Evolutionary conservation across 2,113 vertebrate species (phyloP), one percentile per base, ranked within the genome.

Genomic region (Tympanuchus pallidicinctus): DNA sequence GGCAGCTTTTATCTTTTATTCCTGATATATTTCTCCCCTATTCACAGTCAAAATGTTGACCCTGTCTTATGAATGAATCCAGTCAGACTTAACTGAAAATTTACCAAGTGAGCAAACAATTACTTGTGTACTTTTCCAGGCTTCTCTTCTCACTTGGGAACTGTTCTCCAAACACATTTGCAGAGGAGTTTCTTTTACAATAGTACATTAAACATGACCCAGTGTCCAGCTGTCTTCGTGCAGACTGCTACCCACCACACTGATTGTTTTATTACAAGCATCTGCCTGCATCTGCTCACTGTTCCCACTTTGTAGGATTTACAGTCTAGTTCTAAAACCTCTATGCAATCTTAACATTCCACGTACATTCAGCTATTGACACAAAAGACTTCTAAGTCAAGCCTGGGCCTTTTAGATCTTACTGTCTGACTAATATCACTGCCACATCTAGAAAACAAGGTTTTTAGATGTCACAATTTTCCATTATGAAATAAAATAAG

Each of bases 21-120:
- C 59, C 54, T 40, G 24, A 69, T 32, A 52, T 17, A 87, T 48
- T 84, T 90, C 43, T 76, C 74, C 78, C 61, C 2, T 2, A 50
- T 85, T 91, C 75, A 70, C 36, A 89, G 45, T 63, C 48, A 64
- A 84, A 92, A 90, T 19, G 54, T 88, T 87, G 45, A 84, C n/a
- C 34, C 22, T 92, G 47, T 42, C 70, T 64, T 87, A 90, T 32
- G 27, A 88, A 86, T 56, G 8, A 92, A 82, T 92, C 36, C 4
- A 13, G 43, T 40, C 78, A 93, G 43, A 69, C 36, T 84, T 75
- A 88, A 93, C 4, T 82, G 77, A 94, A 92, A 92, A 87, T 76
- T 88, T 82, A 92, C 78, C 36, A 89, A 87, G n/a, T 73, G 59
- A 90, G 77, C 59, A 93, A 90, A 89, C 61, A 92, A 89, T n/a